Conservation (phyloP, 2,888 invertebrate species). For the Liodrosophila aerea region DNA sequence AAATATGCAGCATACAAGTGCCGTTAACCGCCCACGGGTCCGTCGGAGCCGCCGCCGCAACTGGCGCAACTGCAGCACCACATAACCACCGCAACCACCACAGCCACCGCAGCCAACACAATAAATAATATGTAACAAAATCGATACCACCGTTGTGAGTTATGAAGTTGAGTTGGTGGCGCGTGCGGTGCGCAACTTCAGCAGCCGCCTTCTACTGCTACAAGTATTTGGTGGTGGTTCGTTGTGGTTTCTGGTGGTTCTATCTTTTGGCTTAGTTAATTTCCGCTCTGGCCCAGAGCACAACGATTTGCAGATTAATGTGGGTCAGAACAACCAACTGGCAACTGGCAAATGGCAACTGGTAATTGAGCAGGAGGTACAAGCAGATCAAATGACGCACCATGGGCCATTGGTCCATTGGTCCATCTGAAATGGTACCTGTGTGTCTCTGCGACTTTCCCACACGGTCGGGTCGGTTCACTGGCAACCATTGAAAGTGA, state of each 20-base stretch:
- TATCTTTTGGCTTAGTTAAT: constrained; percentile 50
- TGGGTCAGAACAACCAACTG: constrained; percentile 64
- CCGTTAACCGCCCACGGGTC: constrained; percentile 67
- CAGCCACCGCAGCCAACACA: constrained; percentile 43
- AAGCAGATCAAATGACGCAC: constrained; percentile 35
- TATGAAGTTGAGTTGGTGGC: constrained; percentile 60
- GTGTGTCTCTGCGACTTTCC: constrained; percentile 44
- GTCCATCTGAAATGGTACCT: constrained; percentile 21
- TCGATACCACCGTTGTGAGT: constrained; percentile 63
- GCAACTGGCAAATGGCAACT: too few relatives aligned
- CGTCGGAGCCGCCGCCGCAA: constrained; percentile 18
- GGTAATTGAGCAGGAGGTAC: constrained; percentile 48
- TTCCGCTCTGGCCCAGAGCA: constrained; percentile 61
- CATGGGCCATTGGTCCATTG: background rate
- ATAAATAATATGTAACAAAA: constrained; percentile 74
- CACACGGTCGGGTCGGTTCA: constrained; percentile 40
- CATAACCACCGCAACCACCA: too few relatives aligned
- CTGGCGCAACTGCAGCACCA: background rate
- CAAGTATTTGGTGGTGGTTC: constrained; percentile 4
- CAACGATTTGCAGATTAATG: constrained; percentile 61
- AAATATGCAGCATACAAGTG: constrained; percentile 64
- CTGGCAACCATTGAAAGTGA: constrained; percentile 55
- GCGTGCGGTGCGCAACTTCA: constrained; percentile 44
- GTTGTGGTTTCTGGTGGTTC: constrained; percentile 14
- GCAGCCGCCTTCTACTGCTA: constrained; percentile 13